Percentiles rank a stretch among this genome's conserved stretches.
Evolutionary conservation across 2,797 vertebrate genomes (phyloP).

Genomic region (Mormyrus proboscirostris): DNA sequence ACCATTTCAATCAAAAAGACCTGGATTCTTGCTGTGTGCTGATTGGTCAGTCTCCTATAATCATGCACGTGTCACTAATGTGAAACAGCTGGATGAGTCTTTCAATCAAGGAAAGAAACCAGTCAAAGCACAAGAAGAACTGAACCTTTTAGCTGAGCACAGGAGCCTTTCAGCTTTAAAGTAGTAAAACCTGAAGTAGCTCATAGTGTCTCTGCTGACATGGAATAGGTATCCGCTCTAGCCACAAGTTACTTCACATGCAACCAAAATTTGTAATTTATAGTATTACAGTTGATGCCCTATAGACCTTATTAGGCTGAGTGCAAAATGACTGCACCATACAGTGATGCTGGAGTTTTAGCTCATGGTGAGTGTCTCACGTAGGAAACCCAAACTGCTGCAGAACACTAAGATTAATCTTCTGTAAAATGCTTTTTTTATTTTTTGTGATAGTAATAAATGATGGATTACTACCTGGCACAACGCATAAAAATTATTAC

Average conservation of each 20-base stretch:
- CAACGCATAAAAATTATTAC: slow-evolving; percentile 62
- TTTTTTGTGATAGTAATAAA: slow-evolving; percentile 35
- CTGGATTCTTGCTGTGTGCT: background rate
- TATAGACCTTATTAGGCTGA: background rate
- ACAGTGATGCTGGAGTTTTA: background rate
- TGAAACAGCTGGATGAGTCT: background rate
- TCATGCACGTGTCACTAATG: background rate
- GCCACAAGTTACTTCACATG: background rate
- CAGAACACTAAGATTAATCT: slow-evolving; percentile 15
- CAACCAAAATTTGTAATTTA: background rate
- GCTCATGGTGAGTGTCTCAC: background rate
- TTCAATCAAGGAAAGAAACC: background rate
- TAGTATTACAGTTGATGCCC: background rate
- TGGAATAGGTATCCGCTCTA: background rate
- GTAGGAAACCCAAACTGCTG: background rate
- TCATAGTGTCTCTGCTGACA: background rate
- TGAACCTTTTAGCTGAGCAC: background rate
- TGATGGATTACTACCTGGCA: slow-evolving; percentile 52
- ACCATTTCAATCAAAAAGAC: background rate
- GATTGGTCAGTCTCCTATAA: background rate
- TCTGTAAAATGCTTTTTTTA: slow-evolving; percentile 1
- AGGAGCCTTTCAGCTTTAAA: background rate
- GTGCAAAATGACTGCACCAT: background rate
- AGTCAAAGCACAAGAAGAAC: background rate
- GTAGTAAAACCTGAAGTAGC: background rate